Evolutionary conservation across 2,888 invertebrate species (phyloP), one percentile per base, ranked within the genome.

Genomic region (Lissocephala sabroskyi): DNA sequence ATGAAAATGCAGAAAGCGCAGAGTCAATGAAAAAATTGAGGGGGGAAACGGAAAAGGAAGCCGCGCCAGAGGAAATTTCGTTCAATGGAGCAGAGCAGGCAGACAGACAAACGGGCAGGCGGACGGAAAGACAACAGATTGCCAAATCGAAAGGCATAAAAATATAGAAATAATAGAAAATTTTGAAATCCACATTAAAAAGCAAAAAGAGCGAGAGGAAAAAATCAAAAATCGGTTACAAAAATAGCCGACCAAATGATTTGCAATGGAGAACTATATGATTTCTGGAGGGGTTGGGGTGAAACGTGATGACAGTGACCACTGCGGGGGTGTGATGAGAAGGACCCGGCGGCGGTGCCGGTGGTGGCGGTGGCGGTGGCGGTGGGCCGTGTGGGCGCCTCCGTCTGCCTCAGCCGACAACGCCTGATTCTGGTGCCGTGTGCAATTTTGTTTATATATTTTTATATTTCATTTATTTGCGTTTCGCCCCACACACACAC

Each of bases 381-480:
- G 50, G 42, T 49, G 48, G 46, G 49, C 56, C 62, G 65, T 73
- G 70, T 67, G 67, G 74, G 66, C 63, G 68, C 57, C n/a, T n/a
- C n/a, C n/a, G n/a, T n/a, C n/a, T n/a, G n/a, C n/a, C n/a, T 54
- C 45, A 49, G 45, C 23, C 42, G 41, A 39, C 11, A 3, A 17
- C 40, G 19, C 40, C 40, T 17, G 30, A 19, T 40, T 46, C 51
- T 52, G 42, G 81, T 79, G 83, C 83, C 83, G 83, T 83, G 83
- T 83, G 83, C 83, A 83, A 83, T 82, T 82, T 82, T 83, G 83
- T 83, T 82, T 83, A 79, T 80, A 60, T 59, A 47, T 56, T 61
- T 52, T 47, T 44, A 36, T 59, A 61, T 49, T 49, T 68, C 52
- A 37, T 57, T 32, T 53, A 50, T 62, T 58, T 59, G 52, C 54